These are phyloP conservation scores for Molossus molossus DNA, from an alignment of 2,797 vertebrate genomes.

Conservation along the genomic window DNA sequence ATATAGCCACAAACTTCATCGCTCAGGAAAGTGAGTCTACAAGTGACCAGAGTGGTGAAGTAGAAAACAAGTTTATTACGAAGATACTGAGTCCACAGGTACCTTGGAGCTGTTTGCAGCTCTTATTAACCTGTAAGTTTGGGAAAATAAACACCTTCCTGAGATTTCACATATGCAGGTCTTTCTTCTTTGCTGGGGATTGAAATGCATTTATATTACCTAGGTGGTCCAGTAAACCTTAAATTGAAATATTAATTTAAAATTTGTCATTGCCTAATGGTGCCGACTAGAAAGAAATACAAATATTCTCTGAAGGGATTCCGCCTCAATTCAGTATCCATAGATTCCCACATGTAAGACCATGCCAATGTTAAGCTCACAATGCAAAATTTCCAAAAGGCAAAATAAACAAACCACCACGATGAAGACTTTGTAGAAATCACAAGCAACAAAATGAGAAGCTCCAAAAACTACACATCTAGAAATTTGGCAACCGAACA, in stretches of 20 bases:
- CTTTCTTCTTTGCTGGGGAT: neutral
- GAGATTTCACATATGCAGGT: neutral
- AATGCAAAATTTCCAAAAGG: conserved; percentile 16
- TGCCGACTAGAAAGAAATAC: conserved; percentile 15
- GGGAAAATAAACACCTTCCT: conserved; percentile 17
- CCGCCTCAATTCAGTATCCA: neutral
- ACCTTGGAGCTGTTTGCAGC: neutral
- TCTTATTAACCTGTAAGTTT: conserved; percentile 37
- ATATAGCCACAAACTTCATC: neutral
- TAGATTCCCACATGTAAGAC: neutral
- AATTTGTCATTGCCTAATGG: conserved; percentile 42
- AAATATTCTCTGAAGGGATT: conserved; percentile 63
- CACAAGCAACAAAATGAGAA: neutral
- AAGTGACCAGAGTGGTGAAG: neutral
- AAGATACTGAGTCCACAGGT: conserved; percentile 43
- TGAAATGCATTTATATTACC: conserved; percentile 32
- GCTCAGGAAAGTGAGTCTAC: neutral
- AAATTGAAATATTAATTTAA: conserved; percentile 4
- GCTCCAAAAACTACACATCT: neutral
- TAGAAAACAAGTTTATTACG: neutral
- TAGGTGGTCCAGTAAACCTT: conserved; percentile 9
- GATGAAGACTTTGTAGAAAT: conserved; percentile 62
- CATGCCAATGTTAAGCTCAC: conserved; percentile 9
- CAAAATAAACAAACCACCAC: conserved; percentile 30
- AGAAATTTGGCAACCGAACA: conserved; percentile 10